Conservation (phyloP, 2,113 vertebrate genomes). For the Cepphus grylle region DNA sequence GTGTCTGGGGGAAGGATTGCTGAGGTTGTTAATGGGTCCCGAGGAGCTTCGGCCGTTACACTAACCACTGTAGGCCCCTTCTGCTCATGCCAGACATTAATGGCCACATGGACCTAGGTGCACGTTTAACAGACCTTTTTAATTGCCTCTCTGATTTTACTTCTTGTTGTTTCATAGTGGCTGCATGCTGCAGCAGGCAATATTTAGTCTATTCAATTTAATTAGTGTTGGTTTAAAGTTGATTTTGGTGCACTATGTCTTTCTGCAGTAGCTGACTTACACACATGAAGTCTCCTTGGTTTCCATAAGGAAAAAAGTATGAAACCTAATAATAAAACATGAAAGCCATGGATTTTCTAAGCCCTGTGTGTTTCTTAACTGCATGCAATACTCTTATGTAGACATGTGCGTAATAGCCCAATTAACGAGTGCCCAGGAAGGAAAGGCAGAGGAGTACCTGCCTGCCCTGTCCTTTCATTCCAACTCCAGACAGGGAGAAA, state of each 20-base stretch:
- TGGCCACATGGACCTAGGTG: neutral
- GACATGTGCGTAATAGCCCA: neutral
- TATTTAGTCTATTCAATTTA: neutral
- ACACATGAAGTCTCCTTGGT: neutral
- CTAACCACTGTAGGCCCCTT: neutral
- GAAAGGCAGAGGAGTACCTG: neutral
- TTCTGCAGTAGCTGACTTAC: neutral
- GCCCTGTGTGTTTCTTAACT: neutral
- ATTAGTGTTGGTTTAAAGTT: neutral
- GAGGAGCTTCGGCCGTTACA: neutral
- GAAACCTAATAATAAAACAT: neutral
- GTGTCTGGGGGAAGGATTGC: slow-evolving; percentile 17
- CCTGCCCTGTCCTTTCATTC: neutral
- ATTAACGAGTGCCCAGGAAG: neutral
- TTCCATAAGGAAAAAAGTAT: neutral
- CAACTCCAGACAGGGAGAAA: neutral
- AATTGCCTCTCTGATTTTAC: neutral
- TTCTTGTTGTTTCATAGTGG: neutral
- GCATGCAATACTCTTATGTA: neutral
- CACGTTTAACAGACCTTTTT: neutral
- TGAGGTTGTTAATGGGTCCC: neutral
- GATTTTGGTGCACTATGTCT: neutral
- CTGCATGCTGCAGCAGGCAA: neutral
- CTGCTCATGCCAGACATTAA: neutral
- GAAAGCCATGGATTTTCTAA: neutral